Evolutionary conservation across 1,140 invertebrate genomes (phyloP), one percentile per base, ranked within the genome.

Genomic region (Nomia melanderi): DNA sequence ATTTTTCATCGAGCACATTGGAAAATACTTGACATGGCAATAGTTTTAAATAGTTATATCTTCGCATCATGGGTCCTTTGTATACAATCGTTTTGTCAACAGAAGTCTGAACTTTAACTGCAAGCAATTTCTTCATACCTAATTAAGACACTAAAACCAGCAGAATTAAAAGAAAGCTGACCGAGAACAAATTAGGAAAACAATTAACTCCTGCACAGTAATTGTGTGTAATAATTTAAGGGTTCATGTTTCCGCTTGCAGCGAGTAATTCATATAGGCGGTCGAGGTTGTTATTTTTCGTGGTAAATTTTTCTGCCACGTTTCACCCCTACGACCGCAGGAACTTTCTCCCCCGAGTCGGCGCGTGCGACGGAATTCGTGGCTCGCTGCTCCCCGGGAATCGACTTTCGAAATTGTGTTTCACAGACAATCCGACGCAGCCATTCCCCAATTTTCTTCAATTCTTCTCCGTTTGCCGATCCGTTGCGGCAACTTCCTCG

Each of bases 371-470:
- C 20, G 12, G 3, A 11, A 8, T 53, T 20, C 2, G 29, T 8
- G 59, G 59, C 23, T 59, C 25, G 12, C 31, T 25, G 50, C 4
- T 8, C n/a, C 7, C n/a, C 17, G 33, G 1, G 31, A 73, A 73
- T 64, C 69, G 56, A 60, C 56, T 71, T 60, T 71, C 27, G 6
- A 60, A 60, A 71, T 59, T 60, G 39, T 71, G 44, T 71, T 71
- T 66, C 20, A 31, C 62, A 44, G 36, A 41, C 62, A 71, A 69
- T 69, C 53, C 66, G 8, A 11, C 33, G 12, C 7, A n/a, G 3
- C 54, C 23, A 36, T 20, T 39, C 17, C 17, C 23, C 36, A 27
- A 17, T 47, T 17, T 47, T 29, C 64, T 25, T 14, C 47, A 23
- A 14, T 62, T 17, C n/a, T 41, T 17, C 23, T 25, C 23, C 29